Base-by-base conservation (phyloP, 35 echinoderm and acorn worm genomes). In the Holothuria glaberrima region DNA sequence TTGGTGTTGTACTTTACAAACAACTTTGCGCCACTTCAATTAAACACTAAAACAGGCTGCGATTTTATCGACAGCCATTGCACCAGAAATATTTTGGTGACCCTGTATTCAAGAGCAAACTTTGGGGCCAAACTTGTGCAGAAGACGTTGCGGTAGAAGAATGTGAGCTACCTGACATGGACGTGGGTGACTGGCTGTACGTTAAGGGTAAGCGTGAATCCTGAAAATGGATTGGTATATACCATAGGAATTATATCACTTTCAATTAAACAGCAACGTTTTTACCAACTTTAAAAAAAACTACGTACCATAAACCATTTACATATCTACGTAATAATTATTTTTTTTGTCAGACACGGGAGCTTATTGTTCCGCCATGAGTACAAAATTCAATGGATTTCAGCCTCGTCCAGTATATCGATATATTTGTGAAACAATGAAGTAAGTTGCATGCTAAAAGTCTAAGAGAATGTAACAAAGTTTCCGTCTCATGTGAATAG, bases 361-460 rank as follows among this genome's bases (percentile, higher is more conserved):
- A 44, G 71, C 33, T 17, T 75, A 33, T 13, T 75, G 46, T 44
- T 36, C 71, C 21, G 24, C 32, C 5, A 44, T 75, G 7, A 44
- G 71, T 16, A 41, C 71, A 36, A 75, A 75, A 44, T 75, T 75
- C 33, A 75, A 75, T 24, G 71, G 71, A 9, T 75, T 75, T 44
- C 31, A 33, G 6, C 17, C 17, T n/a, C 19, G 71, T 14, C 71
- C 30, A 24, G 46, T 41, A 19, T 75, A 41, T 24, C 71, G 71
- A 18, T 75, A 75, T 41, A 75, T 75, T 41, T 75, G 33, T 21
- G 35, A 75, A 44, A 30, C 71, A 22, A 75, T 75, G 71, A 21
- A 44, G 71, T 75, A 75, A 75, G 71, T 38, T 7, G 2, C 7
- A 41, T 41, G 36, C 36, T 41, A 7, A 41, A 41, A 41, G 36